Evolutionary conservation across 2,113 vertebrate genomes (phyloP).

Genomic region (Poeciliopsis retropinna): DNA sequence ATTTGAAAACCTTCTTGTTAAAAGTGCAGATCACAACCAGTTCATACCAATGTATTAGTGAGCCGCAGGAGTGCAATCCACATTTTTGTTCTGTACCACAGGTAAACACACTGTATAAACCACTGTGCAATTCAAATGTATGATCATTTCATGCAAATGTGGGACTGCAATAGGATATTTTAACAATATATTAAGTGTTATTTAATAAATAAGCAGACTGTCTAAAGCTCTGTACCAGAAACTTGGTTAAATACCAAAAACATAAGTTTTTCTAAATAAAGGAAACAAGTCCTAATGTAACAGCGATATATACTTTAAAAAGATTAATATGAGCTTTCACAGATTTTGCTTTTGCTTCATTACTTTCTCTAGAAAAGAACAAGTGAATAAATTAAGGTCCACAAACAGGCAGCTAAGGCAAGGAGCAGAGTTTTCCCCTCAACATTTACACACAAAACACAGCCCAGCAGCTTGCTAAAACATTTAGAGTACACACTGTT

Average conservation of each 20-base stretch:
- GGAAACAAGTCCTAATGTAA: constrained; percentile 14
- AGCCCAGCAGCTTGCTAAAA: constrained; percentile 28
- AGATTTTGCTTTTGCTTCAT: not conserved
- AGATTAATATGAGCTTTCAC: not conserved
- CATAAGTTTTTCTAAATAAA: not conserved
- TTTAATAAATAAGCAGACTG: constrained; percentile 7
- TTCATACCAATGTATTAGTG: not conserved
- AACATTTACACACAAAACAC: constrained; percentile 41
- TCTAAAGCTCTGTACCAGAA: not conserved
- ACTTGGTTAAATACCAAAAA: not conserved
- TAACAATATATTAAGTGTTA: not conserved
- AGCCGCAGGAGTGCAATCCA: constrained; percentile 5
- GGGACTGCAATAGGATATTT: not conserved
- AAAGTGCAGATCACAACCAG: constrained; percentile 21
- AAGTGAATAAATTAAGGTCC: constrained; percentile 12
- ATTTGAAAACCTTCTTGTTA: not conserved
- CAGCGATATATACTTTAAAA: constrained; percentile 15
- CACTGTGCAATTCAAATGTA: not conserved
- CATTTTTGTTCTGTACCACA: not conserved
- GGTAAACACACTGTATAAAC: constrained; percentile 13
- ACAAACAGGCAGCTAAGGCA: constrained; percentile 11
- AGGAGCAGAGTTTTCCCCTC: not conserved
- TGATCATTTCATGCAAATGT: not conserved
- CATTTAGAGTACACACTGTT: constrained; percentile 30
- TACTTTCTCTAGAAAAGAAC: constrained; percentile 4